Percentiles rank a stretch among this genome's conserved stretches.
phyloP scores from a whole-genome alignment of 2,888 invertebrate genomes.

The Dione juno region DNA sequence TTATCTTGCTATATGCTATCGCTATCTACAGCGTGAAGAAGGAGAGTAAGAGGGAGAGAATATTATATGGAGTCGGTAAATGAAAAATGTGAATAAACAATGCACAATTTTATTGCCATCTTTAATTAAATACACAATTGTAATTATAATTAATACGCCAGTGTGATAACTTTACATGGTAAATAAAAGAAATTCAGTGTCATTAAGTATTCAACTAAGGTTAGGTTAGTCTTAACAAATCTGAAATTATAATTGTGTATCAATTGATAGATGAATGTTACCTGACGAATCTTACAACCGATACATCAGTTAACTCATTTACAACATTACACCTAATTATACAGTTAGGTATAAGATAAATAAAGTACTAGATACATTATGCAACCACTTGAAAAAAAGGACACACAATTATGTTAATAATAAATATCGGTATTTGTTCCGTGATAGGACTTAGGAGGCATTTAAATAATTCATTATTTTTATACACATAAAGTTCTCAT shows the following conservation, averaged over 20 bases:
- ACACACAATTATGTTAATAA: slow-evolving; percentile 56
- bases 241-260: slow-evolving; percentile 79
- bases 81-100: slow-evolving; percentile 62
- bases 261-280: slow-evolving; percentile 62
- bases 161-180: slow-evolving; percentile 53
- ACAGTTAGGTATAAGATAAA: slow-evolving; percentile 64
- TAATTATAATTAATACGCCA: slow-evolving; percentile 64
- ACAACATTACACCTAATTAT: slow-evolving; percentile 60
- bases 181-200: slow-evolving; percentile 47
- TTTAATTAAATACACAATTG: slow-evolving; percentile 81
- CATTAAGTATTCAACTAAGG: slow-evolving; percentile 52
- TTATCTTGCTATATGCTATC: no score
- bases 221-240: slow-evolving; percentile 49
- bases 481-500: slow-evolving; percentile 45
- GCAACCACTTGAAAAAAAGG: slow-evolving; percentile 63
- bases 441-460: slow-evolving; percentile 31
- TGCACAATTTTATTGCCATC: slow-evolving; percentile 77
- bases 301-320: slow-evolving; percentile 65
- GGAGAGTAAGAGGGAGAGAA: not conserved
- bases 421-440: slow-evolving; percentile 57
- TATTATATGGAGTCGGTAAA: slow-evolving; percentile 35
- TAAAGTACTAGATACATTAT: slow-evolving; percentile 65
- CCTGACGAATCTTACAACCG: slow-evolving; percentile 74
- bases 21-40: no score
- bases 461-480: slow-evolving; percentile 46